These are phyloP conservation scores for Ammodytes marinus DNA, from an alignment of 2,113 vertebrate species.

Conservation along the genomic window DNA sequence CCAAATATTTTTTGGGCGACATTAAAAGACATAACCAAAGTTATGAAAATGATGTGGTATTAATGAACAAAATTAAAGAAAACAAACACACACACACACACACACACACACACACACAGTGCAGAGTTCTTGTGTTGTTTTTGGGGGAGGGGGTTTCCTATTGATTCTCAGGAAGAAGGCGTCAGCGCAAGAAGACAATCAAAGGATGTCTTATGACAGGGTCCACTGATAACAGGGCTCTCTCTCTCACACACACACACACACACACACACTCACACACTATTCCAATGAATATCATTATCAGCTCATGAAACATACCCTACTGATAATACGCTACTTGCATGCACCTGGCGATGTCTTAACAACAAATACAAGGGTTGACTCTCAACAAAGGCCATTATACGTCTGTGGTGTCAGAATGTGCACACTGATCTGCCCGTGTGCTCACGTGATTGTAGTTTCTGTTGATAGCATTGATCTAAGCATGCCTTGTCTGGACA, in stretches of 20 bases:
- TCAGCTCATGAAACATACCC: conserved; percentile 2
- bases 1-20: too few relatives aligned
- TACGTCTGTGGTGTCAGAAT: background rate
- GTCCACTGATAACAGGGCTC: conserved; percentile 52
- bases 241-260: conserved; percentile 2
- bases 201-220: conserved; percentile 77
- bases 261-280: conserved; percentile 6
- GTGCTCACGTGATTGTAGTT: background rate
- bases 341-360: background rate
- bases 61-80: too few relatives aligned
- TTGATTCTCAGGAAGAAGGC: conserved; percentile 71
- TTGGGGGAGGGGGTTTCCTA: conserved; percentile 36
- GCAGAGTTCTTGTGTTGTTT: conserved; percentile 56
- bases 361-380: background rate
- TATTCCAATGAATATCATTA: conserved; percentile 16
- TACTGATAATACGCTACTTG: background rate
- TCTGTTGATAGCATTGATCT: conserved; percentile 3
- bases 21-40: too few relatives aligned
- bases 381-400: background rate
- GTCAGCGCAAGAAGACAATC: conserved; percentile 71
- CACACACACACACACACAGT: conserved; percentile 8
- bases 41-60: too few relatives aligned
- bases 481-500: conserved; percentile 19
- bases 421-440: background rate
- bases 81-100: background rate